A percentile compares a stretch with the other conserved stretches of the same genome.
phyloP scores from a whole-genome alignment of 1,140 invertebrate genomes.

The Dreissena polymorpha region DNA sequence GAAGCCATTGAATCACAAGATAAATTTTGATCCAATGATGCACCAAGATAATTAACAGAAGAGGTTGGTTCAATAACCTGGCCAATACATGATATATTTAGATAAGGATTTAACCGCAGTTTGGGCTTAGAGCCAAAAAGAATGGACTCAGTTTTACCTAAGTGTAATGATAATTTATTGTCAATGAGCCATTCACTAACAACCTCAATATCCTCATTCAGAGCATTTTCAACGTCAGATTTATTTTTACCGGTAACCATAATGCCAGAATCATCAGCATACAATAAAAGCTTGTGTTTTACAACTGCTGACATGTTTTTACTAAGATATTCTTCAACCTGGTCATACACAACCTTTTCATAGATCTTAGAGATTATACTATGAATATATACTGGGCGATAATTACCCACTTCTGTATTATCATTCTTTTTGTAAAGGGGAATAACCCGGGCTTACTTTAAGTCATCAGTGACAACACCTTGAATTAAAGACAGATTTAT shows the following conservation, averaged over 20 bases:
- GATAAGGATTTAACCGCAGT: neutral
- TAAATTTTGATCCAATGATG: constrained; percentile 13
- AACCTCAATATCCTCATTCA: constrained; percentile 20
- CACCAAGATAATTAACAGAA: constrained; percentile 42
- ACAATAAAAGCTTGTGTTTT: constrained; percentile 33
- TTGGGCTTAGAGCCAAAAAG: constrained; percentile 48
- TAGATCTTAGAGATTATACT: constrained; percentile 33
- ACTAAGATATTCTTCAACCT: constrained; percentile 23
- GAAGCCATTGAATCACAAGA: constrained; percentile 34
- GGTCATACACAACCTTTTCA: constrained; percentile 34
- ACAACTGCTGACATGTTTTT: constrained; percentile 44
- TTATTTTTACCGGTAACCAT: constrained; percentile 45
- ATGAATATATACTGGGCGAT: constrained; percentile 27
- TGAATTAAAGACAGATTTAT: too few species aligned
- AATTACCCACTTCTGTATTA: constrained; percentile 36
- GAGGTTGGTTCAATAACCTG: constrained; percentile 10
- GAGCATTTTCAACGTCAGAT: constrained; percentile 6
- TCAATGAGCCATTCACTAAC: constrained; percentile 36
- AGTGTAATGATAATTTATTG: constrained; percentile 52
- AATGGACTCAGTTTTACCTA: constrained; percentile 56
- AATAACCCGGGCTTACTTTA: too few species aligned
- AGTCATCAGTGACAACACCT: too few species aligned
- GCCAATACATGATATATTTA: constrained; percentile 36
- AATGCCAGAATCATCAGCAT: constrained; percentile 54
- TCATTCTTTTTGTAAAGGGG: constrained; percentile 14